Base-by-base conservation (phyloP, 2,797 vertebrate genomes). In the Falco biarmicus region DNA sequence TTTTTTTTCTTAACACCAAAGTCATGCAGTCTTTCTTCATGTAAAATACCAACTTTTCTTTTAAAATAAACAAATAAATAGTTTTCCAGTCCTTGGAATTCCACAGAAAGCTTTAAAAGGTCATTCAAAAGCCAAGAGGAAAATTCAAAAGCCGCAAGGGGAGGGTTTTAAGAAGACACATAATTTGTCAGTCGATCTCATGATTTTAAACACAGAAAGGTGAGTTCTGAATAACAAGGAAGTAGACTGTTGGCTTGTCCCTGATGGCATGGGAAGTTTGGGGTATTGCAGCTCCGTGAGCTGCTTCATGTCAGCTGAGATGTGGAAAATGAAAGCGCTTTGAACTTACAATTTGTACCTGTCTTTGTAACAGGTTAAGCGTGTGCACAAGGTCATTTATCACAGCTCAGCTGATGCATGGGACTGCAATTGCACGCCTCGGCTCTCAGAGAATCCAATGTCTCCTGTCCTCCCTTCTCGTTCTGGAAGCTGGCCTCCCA, bases 321-420 rank as follows among this genome's bases (percentile, higher is more conserved):
- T 9, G 29, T 1, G 34, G 71, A 85, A 93, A 94, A 96, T 39
- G 71, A 41, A 89, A 80, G 73, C 75, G 68, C 75, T 81, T 15
- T 5, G 29, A 75, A 75, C 75, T 85, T 28, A 74, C 94, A 57
- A 78, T 93, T 89, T 96, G 89, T 91, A 89, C 81, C 91, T 84
- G 82, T 94, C 96, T 91, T 6, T 64, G 82, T 68, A 89, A 31
- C 75, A 85, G 94, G 91, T 83, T 92, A 95, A 92, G 68, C 15
- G 90, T 0, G 4, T 10, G 60, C 84, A 75, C 82, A 39, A 81
- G 94, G 92, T 87, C 87, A 84, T 84, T 81, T 87, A 83, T 89
- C 93, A 91, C 71, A 83, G 71, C 90, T 92, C 87, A 87, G 90
- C 16, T 91, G 90, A 94, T 64, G 90, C 81, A 13, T 61, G 75